Conservation (phyloP, 1,140 invertebrate species). For the Orius insidiosus region DNA sequence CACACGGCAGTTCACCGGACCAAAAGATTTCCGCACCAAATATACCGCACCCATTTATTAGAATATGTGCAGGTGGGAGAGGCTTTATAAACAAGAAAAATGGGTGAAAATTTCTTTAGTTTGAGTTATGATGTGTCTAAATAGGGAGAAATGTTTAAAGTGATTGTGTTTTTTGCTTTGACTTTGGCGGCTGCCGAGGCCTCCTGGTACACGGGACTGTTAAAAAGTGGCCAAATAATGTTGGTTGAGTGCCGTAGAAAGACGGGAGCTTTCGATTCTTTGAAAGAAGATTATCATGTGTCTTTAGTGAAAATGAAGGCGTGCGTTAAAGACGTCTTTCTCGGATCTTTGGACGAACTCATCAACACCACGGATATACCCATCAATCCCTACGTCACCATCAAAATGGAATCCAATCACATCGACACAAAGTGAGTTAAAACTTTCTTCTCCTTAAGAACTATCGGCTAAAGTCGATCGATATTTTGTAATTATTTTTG, state of each 20-base stretch:
- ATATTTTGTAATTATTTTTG: too few species aligned
- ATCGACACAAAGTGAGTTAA: background rate
- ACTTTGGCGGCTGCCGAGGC: background rate
- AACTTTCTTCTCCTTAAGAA: too few species aligned
- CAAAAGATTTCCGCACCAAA: too few species aligned
- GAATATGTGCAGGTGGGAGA: too few species aligned
- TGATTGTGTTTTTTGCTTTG: too few species aligned
- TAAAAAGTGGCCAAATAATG: background rate
- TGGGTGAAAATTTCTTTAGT: too few species aligned
- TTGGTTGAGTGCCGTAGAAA: background rate
- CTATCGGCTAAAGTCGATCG: too few species aligned
- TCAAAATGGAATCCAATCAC: background rate
- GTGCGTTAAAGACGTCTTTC: background rate
- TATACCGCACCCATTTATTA: too few species aligned
- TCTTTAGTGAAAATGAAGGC: background rate
- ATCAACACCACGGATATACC: background rate
- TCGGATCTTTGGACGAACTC: background rate
- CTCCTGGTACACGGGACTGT: background rate
- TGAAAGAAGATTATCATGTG: background rate
- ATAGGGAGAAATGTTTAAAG: too few species aligned
- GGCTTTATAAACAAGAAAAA: too few species aligned
- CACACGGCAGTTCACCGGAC: too few species aligned
- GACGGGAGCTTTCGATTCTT: background rate
- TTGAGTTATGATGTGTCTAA: too few species aligned
- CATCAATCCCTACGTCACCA: background rate